These are phyloP conservation scores for Babyrousa celebensis DNA, from an alignment of 2,797 vertebrate species.

Conservation along the genomic window DNA sequence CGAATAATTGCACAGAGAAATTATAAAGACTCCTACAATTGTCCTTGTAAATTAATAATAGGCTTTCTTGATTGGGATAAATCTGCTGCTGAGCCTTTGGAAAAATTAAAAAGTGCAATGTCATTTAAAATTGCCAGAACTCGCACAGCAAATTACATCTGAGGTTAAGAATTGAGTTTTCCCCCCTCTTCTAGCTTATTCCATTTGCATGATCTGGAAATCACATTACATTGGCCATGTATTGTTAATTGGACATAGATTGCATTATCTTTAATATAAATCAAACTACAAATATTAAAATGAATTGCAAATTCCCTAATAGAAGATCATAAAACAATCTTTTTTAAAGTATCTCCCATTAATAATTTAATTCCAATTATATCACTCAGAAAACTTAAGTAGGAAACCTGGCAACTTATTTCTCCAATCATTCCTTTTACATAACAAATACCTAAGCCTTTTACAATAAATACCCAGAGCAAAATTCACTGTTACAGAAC, in stretches of 20 bases:
- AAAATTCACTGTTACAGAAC: constrained; percentile 78
- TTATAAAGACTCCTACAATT: constrained; percentile 93
- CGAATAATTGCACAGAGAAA: constrained; percentile 93
- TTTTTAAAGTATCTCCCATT: constrained; percentile 95
- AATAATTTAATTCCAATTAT: constrained; percentile 98
- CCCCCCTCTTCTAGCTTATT: constrained; percentile 92
- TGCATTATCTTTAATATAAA: constrained; percentile 97
- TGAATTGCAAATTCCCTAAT: constrained; percentile 97
- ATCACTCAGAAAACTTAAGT: constrained; percentile 92
- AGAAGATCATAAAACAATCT: constrained; percentile 97
- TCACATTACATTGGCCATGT: constrained; percentile 95
- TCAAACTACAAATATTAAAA: constrained; percentile 97
- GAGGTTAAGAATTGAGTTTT: constrained; percentile 93
- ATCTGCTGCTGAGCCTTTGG: constrained; percentile 94
- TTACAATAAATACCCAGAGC: constrained; percentile 77
- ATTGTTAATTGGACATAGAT: constrained; percentile 96
- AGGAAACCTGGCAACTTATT: constrained; percentile 91
- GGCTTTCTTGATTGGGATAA: constrained; percentile 94
- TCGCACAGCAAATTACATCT: constrained; percentile 94
- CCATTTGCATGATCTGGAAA: constrained; percentile 95
- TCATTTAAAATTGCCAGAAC: constrained; percentile 95
- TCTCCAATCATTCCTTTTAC: constrained; percentile 88
- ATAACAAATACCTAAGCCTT: constrained; percentile 84
- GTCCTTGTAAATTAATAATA: constrained; percentile 95
- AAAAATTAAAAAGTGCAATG: constrained; percentile 95